Base-by-base conservation (phyloP, 2,797 vertebrate species). In the Characodon lateralis region DNA sequence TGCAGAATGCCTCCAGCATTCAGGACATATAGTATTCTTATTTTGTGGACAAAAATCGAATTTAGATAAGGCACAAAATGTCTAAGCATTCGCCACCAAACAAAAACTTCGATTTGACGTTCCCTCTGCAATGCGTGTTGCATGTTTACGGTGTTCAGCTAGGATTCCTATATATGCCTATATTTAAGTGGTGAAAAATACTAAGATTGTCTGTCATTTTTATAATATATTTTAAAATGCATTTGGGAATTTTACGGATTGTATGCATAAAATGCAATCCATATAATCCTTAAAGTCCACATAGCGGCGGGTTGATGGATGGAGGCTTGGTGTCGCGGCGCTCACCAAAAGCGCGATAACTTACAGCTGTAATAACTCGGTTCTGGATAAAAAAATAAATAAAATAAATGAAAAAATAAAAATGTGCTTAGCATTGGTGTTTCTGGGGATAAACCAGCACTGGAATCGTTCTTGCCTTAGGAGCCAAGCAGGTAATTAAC, bases 401-500 rank as follows among this genome's bases (percentile, higher is more conserved):
- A 22, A 56, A 26, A 31, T 20, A 51, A 20, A 39, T 7, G 43
- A 12, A 39, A 59, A 61, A 61, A 63, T 35, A 63, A n/a, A 82
- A 93, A 94, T 89, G 79, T 93, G 93, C 92, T 91, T 88, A 88
- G 87, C 81, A 91, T 74, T 70, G 86, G 24, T 84, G 74, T 90
- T 92, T 93, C 75, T 71, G 41, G 51, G 74, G 63, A 87, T 90
- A 85, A 71, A 78, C 55, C 74, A 81, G 72, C 61, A 77, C 71
- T 76, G 79, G 73, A 77, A 71, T 71, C 83, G 55, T 71, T 78
- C 79, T 61, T 73, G 72, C 78, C 84, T 73, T 59, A 55, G 74
- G 87, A 89, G 86, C 84, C 81, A 1, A 70, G 85, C 84, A 87
- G 86, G 91, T 92, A 91, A 96, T 95, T 94, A 95, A 93, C 93